Evolutionary conservation across 2,888 invertebrate species (phyloP).

Genomic region (Choristoneura rosaceana): DNA sequence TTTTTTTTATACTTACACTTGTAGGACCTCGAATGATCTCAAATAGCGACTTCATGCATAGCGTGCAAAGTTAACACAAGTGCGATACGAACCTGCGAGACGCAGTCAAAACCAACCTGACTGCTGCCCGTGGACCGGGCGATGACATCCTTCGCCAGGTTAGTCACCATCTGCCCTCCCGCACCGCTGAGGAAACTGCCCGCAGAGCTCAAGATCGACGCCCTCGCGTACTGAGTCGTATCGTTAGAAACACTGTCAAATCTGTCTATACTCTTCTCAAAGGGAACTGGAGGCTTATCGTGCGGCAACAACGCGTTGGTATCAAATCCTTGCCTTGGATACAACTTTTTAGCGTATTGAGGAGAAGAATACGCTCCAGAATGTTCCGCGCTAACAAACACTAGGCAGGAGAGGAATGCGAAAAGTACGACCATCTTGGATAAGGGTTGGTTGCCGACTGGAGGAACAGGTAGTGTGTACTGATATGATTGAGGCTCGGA

Average conservation of each 20-base stretch:
- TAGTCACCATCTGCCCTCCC: conserved; percentile 83
- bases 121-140: conserved; percentile 89
- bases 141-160: conserved; percentile 88
- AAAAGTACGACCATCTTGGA: conserved; percentile 67
- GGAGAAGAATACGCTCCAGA: conserved; percentile 83
- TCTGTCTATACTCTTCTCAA: conserved; percentile 63
- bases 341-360: conserved; percentile 82
- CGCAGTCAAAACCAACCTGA: conserved; percentile 87
- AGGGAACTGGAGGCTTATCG: conserved; percentile 64
- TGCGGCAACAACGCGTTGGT: conserved; percentile 68
- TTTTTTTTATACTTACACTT: too few species aligned
- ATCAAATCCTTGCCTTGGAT: conserved; percentile 66
- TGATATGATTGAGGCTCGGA: conserved; percentile 63
- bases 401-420: conserved; percentile 55
- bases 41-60: conserved; percentile 45
- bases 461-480: conserved; percentile 67
- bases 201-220: conserved; percentile 73
- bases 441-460: conserved; percentile 53
- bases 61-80: conserved; percentile 67
- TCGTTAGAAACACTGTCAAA: conserved; percentile 63
- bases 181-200: conserved; percentile 75
- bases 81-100: conserved; percentile 82
- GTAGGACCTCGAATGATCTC: too few species aligned
- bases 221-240: conserved; percentile 64
- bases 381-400: conserved; percentile 66